phyloP scores from a whole-genome alignment of 2,888 invertebrate species.

The Cerastis rubricosa region DNA sequence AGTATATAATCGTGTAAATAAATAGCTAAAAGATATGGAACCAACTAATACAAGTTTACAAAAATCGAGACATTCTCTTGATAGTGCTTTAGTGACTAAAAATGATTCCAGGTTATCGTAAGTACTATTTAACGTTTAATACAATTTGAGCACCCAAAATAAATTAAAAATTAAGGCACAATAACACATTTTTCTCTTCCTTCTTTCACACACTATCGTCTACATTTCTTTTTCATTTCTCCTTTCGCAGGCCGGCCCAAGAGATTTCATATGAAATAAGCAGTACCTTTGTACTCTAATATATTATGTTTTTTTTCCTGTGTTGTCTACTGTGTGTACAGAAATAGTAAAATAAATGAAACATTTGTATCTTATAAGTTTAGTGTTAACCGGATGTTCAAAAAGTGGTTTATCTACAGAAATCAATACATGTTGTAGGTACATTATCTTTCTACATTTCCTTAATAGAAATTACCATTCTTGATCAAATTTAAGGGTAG shows the following conservation, averaged over 20 bases:
- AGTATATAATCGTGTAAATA: constrained; percentile 12
- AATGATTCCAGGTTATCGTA: constrained; percentile 51
- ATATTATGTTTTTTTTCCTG: too few relatives aligned
- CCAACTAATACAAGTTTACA: constrained; percentile 41
- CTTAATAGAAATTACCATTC: background rate
- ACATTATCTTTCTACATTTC: background rate
- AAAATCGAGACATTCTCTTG: constrained; percentile 45
- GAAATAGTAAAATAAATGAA: background rate
- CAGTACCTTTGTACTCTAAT: too few relatives aligned
- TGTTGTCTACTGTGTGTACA: too few relatives aligned
- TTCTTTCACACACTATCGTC: too few relatives aligned
- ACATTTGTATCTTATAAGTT: background rate
- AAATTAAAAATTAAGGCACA: too few relatives aligned
- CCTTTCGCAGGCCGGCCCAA: too few relatives aligned
- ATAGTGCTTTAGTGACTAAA: constrained; percentile 51
- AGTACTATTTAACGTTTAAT: constrained; percentile 34
- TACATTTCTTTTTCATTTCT: too few relatives aligned
- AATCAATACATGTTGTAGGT: background rate
- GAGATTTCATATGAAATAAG: too few relatives aligned
- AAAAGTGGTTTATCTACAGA: background rate
- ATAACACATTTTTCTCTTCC: too few relatives aligned
- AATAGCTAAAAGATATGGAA: constrained; percentile 43
- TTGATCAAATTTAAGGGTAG: background rate
- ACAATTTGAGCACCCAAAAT: background rate
- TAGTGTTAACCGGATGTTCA: background rate